Evolutionary conservation across 1,140 invertebrate genomes (phyloP).

Genomic region (Tetranychus cinnabarinus): DNA sequence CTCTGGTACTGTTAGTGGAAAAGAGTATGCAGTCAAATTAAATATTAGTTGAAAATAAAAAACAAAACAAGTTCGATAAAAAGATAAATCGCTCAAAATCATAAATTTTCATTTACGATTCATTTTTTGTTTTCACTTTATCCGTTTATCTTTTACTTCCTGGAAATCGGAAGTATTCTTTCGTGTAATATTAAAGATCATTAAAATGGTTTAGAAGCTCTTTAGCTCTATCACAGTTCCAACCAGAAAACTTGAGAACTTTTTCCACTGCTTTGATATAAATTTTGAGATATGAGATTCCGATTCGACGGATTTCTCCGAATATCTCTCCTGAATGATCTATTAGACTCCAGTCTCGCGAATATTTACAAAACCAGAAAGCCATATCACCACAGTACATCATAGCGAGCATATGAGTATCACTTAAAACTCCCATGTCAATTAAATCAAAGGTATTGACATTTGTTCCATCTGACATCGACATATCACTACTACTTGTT

Average conservation of each 20-base stretch:
- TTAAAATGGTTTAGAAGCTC: slow-evolving; percentile 9
- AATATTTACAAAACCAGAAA: slow-evolving; percentile 14
- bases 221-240: slow-evolving; percentile 15
- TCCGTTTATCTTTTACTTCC: no score
- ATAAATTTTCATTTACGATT: no score
- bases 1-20: no score
- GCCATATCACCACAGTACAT: slow-evolving; percentile 19
- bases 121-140: no score
- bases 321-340: not conserved
- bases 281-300: slow-evolving; percentile 9
- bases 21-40: no score
- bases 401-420: slow-evolving; percentile 18
- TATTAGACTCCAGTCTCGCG: not conserved
- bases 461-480: not conserved
- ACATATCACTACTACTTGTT: not conserved
- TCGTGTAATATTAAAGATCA: not conserved
- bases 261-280: slow-evolving; percentile 15
- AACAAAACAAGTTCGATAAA: no score
- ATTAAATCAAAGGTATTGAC: not conserved
- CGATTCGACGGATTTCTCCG: slow-evolving; percentile 8
- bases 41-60: no score
- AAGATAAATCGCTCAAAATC: no score
- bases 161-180: no score
- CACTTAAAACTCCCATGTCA: slow-evolving; percentile 15
- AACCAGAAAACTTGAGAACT: slow-evolving; percentile 13